These are phyloP conservation scores for Tipula helvola DNA, from an alignment of 2,888 invertebrate genomes.

Conservation along the genomic window DNA sequence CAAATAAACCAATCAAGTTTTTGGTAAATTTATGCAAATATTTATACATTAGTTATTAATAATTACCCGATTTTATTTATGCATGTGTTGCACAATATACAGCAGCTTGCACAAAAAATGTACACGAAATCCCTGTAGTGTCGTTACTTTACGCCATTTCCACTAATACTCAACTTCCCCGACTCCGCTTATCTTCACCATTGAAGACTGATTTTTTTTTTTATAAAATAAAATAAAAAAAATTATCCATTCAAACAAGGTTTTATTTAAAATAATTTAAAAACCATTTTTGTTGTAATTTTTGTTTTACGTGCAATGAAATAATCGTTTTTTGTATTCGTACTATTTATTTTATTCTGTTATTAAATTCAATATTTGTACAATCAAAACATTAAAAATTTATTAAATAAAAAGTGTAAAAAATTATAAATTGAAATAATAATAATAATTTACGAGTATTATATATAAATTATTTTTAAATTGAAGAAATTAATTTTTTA, in stretches of 20 bases:
- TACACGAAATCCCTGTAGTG: neutral
- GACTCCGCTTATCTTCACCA: neutral
- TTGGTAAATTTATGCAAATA: neutral
- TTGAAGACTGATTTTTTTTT: neutral
- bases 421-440: neutral
- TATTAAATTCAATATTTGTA: neutral
- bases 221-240: neutral
- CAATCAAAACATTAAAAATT: conserved; percentile 4
- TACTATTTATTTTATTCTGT: neutral
- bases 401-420: neutral
- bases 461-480: neutral
- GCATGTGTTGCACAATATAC: neutral
- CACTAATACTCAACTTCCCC: neutral
- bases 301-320: neutral
- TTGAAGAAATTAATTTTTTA: neutral
- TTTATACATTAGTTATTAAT: neutral
- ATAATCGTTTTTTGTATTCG: neutral
- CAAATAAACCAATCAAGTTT: neutral
- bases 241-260: neutral
- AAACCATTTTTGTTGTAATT: neutral
- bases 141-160: neutral
- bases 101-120: neutral
- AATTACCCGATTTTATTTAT: neutral
- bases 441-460: neutral
- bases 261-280: neutral